Conservation (phyloP, 2,797 vertebrate species). For the Lagorchestes hirsutus region DNA sequence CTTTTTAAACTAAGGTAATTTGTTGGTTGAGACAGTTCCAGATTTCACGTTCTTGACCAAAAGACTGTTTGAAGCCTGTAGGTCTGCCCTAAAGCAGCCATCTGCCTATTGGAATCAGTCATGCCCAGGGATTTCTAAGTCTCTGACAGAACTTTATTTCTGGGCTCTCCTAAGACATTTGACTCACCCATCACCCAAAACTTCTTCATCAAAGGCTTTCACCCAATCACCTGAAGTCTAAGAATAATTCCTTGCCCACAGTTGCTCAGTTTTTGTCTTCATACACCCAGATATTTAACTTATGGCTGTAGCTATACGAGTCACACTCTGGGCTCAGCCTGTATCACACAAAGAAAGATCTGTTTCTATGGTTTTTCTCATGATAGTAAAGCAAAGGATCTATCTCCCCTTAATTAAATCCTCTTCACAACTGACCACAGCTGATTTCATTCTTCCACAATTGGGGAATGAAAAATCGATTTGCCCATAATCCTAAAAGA, state of each 20-base stretch:
- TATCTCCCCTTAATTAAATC: not conserved
- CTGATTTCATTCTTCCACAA: not conserved
- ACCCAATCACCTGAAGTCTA: not conserved
- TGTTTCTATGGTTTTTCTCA: not conserved
- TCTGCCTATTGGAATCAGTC: not conserved
- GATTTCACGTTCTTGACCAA: not conserved
- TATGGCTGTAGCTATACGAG: not conserved
- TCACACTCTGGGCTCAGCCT: not conserved
- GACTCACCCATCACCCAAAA: not conserved
- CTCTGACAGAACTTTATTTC: not conserved
- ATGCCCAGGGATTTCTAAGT: slow-evolving; percentile 9
- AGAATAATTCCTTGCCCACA: not conserved
- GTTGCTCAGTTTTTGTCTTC: not conserved
- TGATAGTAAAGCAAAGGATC: not conserved
- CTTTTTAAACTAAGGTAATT: not conserved
- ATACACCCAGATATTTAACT: not conserved
- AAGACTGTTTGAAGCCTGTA: not conserved
- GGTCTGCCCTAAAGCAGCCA: not conserved
- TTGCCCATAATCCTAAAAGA: not conserved
- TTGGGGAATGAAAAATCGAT: not conserved
- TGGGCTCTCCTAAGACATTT: not conserved
- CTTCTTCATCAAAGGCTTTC: not conserved
- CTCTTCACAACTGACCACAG: not conserved
- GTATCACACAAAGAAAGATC: not conserved
- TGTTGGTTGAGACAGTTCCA: not conserved